Conservation (phyloP, 2,113 vertebrate species). For the Rattus rattus region DNA sequence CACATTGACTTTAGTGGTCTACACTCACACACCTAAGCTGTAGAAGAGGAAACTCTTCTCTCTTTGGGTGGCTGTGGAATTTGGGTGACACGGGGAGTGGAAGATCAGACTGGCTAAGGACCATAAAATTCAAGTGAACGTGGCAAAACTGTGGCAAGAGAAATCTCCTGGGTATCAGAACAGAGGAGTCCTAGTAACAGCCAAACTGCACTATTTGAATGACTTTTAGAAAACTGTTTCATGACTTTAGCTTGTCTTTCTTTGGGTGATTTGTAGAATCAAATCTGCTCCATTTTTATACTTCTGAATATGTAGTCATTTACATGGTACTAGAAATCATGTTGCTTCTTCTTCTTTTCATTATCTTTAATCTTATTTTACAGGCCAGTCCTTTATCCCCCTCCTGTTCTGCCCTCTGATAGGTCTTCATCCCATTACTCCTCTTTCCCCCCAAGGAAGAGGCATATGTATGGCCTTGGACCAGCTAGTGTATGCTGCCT, state of each 20-base stretch:
- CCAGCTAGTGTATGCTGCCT: no score
- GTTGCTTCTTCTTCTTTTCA: no score
- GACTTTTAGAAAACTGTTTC: background rate
- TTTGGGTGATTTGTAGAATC: slow-evolving; percentile 13
- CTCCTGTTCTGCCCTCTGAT: no score
- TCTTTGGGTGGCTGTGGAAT: background rate
- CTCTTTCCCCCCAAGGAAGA: no score
- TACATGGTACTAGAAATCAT: background rate
- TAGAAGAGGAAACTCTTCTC: background rate
- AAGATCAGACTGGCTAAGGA: background rate
- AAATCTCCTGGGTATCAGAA: background rate
- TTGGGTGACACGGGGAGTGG: background rate
- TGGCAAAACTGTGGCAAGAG: background rate
- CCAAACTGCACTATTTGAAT: background rate
- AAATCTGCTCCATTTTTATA: no score
- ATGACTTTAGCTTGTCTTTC: background rate
- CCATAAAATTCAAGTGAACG: background rate
- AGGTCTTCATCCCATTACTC: no score
- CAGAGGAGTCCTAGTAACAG: background rate
- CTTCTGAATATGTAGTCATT: background rate
- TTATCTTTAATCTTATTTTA: no score
- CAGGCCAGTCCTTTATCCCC: no score
- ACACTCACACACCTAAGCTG: background rate
- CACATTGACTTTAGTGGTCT: background rate
- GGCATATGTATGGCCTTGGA: no score